Base-by-base conservation (phyloP, 2,888 invertebrate genomes). In the Brachypalpus laphriformis region DNA sequence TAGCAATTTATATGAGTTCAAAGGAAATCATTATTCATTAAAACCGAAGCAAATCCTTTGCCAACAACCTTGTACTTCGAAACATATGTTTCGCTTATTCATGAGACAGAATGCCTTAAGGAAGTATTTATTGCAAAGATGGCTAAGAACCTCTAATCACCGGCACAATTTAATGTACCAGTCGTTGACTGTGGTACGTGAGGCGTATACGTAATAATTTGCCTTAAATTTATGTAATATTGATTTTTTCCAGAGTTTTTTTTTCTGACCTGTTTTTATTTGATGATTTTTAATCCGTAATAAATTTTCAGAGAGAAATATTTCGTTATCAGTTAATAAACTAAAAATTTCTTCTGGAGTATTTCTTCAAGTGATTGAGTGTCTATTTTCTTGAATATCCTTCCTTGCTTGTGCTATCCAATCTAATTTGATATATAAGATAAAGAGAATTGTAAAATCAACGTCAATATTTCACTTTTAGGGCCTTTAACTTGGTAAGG, bases 141-240 rank as follows among this genome's bases (percentile, higher is more conserved):
- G 25, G 5, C 5, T 25, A 25, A 25, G 25, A 25, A 25, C 25
- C 25, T 4, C 5, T 5, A 25, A 25, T 25, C 25, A 5, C 5
- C 2, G 5, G 25, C 5, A 2, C 3, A 25, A 25, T n/a, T n/a
- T n/a, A n/a, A 5, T 25, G 25, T 25, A 25, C 25, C 25, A 4
- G 25, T 25, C 25, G 2, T 2, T 25, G 25, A 25, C 25, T n/a
- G n/a, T n/a, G 70, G 34, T 20, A 14, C 20, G 22, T 22, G 47
- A 34, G 70, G 57, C 70, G 70, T 71, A 71, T 71, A 57, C 70
- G 70, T 47, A 57, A 71, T 40, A 47, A 31, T 47, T 70, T 49
- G 1, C 8, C 6, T 8, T 20, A 3, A 14, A 9, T 45, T 2
- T 18, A 11, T 0, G n/a, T n/a, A n/a, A n/a, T 4, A 3, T 7